Evolutionary conservation across 1,140 invertebrate genomes (phyloP), one percentile per base, ranked within the genome.

Genomic region (Dufourea novaeangliae): DNA sequence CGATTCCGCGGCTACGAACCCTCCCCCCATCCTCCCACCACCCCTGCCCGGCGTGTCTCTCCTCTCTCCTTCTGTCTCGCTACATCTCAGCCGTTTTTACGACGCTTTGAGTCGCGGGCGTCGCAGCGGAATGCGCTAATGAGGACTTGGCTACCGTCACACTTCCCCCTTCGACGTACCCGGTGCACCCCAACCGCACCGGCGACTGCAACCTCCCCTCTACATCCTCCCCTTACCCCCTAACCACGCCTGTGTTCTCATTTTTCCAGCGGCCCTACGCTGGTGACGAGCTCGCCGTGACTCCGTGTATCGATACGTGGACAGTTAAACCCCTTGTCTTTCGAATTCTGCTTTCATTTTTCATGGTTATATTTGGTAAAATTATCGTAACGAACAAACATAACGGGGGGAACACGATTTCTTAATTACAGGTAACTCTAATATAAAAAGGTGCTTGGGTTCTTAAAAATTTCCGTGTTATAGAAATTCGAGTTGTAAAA

Each of bases 61-160:
- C 56, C 56, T 44, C 59, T 72, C 57, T 39, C 32, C n/a, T 76
- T 62, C 69, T 74, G 78, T 68, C 82, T 78, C 85, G 88, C 87
- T 90, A 91, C 89, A 89, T 92, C 89, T 91, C 90, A 91, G 89
- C 88, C 90, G 91, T 91, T 92, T 92, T 92, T 92, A 92, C 90
- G 91, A 91, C 90, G 87, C 91, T 92, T 92, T 92, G 88, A 92
- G 88, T 91, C 87, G 91, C 91, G 90, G 89, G 91, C 90, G 91
- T 91, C 90, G 89, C 89, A 86, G 81, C 89, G 90, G 92, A 92
- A 92, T 92, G 92, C 91, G 91, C 90, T 92, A 92, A 92, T 92
- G 92, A 92, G 91, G 89, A 90, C 91, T 92, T 92, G 91, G 91
- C 91, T 92, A 91, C 88, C 89, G 88, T 91, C 88, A 86, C 90